Conservation (phyloP, 35 echinoderm and acorn worm species). For the Apostichopus californicus region DNA sequence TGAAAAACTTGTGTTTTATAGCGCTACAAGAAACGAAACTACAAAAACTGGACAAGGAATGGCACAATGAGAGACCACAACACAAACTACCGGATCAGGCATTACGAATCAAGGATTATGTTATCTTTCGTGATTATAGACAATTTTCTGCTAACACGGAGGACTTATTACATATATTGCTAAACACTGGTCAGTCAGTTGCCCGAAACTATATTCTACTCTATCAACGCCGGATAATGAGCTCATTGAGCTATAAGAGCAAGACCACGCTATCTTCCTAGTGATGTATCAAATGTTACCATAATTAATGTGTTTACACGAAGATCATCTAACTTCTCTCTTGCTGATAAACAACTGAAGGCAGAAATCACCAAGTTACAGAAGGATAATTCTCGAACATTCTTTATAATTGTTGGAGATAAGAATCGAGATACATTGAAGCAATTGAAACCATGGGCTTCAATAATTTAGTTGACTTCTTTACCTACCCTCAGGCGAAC, state of each 20-base stretch:
- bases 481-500: too few species aligned
- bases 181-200: too few species aligned
- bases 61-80: slow-evolving; percentile 32
- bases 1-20: not conserved
- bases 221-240: slow-evolving; percentile 39
- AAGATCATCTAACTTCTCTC: not conserved
- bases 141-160: too few species aligned
- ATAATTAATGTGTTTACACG: not conserved
- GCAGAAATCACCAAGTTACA: too few species aligned
- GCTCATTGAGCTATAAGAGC: not conserved
- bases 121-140: not conserved
- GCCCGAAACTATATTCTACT: slow-evolving; percentile 8
- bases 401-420: too few species aligned
- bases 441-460: too few species aligned
- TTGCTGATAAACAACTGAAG: not conserved
- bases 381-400: too few species aligned
- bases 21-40: slow-evolving; percentile 26
- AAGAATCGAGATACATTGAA: too few species aligned
- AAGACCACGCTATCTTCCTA: slow-evolving; percentile 7
- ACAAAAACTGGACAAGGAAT: not conserved
- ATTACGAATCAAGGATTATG: not conserved
- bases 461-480: too few species aligned
- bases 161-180: too few species aligned
- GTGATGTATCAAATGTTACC: not conserved
- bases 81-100: slow-evolving; percentile 33